phyloP scores from a whole-genome alignment of 2,113 vertebrate species.

The Gorsachius goisagi region DNA sequence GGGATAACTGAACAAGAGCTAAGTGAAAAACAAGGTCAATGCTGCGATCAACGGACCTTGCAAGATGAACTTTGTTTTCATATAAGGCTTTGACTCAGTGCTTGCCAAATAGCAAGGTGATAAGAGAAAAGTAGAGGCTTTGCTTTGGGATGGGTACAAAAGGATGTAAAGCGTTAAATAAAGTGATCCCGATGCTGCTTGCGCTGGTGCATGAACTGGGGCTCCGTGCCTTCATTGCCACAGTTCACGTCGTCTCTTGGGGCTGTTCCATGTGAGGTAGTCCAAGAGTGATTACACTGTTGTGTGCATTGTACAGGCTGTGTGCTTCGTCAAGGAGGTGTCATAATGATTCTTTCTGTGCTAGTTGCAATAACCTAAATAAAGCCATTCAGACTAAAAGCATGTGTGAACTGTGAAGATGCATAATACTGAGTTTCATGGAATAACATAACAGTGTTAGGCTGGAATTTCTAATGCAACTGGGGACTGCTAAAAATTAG shows the following conservation, averaged over 20 bases:
- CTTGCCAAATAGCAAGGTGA: too few relatives aligned
- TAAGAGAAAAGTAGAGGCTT: too few relatives aligned
- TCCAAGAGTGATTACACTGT: neutral
- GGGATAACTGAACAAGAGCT: too few relatives aligned
- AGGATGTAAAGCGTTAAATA: too few relatives aligned
- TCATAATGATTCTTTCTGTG: neutral
- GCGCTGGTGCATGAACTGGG: too few relatives aligned
- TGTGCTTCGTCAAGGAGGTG: neutral
- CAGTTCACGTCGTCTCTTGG: neutral
- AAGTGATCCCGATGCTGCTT: too few relatives aligned
- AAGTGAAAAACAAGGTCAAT: too few relatives aligned
- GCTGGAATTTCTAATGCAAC: neutral
- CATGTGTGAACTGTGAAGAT: neutral
- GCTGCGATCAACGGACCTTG: too few relatives aligned
- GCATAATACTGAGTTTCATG: neutral
- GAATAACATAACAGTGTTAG: neutral
- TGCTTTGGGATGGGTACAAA: too few relatives aligned
- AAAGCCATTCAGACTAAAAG: neutral
- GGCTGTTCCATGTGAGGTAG: neutral
- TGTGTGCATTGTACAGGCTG: neutral
- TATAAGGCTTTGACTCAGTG: too few relatives aligned
- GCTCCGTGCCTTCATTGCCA: too few relatives aligned
- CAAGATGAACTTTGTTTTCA: too few relatives aligned
- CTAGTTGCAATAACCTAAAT: neutral
- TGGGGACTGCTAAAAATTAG: neutral